These are phyloP conservation scores for Actenoides lindsayi DNA, from an alignment of 2,113 vertebrate genomes.

Conservation along the genomic window DNA sequence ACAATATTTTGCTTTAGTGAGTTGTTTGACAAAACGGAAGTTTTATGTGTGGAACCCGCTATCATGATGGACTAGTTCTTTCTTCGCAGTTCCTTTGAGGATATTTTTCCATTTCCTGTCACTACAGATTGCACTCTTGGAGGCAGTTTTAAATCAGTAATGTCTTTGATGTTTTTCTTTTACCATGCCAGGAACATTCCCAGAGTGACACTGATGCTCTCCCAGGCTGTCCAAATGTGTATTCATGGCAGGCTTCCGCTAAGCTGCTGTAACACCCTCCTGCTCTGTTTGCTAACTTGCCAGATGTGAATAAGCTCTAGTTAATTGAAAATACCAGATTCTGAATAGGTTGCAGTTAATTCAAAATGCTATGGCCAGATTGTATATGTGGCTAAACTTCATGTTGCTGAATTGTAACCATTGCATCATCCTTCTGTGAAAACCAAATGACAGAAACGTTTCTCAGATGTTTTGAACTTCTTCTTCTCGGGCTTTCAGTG, in stretches of 20 bases:
- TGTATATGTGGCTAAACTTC: neutral
- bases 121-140: constrained; percentile 61
- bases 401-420: neutral
- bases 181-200: constrained; percentile 68
- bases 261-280: constrained; percentile 50
- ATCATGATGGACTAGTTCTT: constrained; percentile 32
- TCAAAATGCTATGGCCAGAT: constrained; percentile 1
- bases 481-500: neutral
- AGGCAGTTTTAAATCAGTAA: constrained; percentile 71
- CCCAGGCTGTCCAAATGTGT: constrained; percentile 70
- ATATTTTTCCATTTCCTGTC: constrained; percentile 75
- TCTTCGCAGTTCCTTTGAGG: constrained; percentile 60
- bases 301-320: constrained; percentile 63
- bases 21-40: constrained; percentile 11
- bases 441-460: neutral
- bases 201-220: constrained; percentile 69
- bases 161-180: constrained; percentile 74
- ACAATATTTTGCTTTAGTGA: constrained; percentile 18
- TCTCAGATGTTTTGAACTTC: neutral
- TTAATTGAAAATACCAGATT: constrained; percentile 59
- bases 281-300: constrained; percentile 21
- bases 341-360: constrained; percentile 53
- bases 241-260: constrained; percentile 50
- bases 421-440: neutral
- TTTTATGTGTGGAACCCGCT: constrained; percentile 6